Base-by-base conservation (phyloP, 1,140 invertebrate species). In the Dreissena polymorpha region DNA sequence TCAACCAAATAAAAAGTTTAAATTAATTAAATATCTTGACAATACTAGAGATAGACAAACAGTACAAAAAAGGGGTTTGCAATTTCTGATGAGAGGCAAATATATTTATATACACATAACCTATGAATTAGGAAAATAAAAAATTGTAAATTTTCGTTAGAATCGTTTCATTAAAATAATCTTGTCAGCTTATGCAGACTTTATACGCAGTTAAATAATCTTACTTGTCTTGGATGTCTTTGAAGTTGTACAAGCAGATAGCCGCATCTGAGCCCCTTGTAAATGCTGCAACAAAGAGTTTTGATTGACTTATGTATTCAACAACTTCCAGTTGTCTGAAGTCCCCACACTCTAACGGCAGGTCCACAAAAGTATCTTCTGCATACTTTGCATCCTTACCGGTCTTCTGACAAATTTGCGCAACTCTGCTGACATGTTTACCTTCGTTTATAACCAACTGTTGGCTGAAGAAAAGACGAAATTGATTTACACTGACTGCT, bases 381-480 rank as follows among this genome's bases (percentile, higher is more conserved):
- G n/a, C n/a, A n/a, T n/a, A n/a, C n/a, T 7, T 39, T 57, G 76
- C 55, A 57, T 64, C 53, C 18, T 25, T n/a, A 21, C 25, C 14
- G 18, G 53, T 25, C n/a, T 57, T 12, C 67, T 78, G 76, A 70
- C 76, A 78, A 51, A 78, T 53, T 57, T 78, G 64, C 1, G 76
- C 76, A 27, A 78, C 55, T 27, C 76, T 49, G 27, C 76, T 70
- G 57, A 60, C 57, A 60, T 39, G 8, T 39, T 39, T 39, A 39
- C 8, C 2, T 39, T 39, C 39, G 8, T 39, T 39, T 8, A 8
- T 69, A 0, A n/a, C 25, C 21, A 18, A 57, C 39, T 78, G 76
- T 16, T 69, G 0, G 65, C 76, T 78, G 65, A 78, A 78, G 57
- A 78, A 78, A 60, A 78, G 12, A 53, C 76, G 21, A 14, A 53